Conservation (phyloP, 64 coral and sea anemone genomes). For the Actinia equina region DNA sequence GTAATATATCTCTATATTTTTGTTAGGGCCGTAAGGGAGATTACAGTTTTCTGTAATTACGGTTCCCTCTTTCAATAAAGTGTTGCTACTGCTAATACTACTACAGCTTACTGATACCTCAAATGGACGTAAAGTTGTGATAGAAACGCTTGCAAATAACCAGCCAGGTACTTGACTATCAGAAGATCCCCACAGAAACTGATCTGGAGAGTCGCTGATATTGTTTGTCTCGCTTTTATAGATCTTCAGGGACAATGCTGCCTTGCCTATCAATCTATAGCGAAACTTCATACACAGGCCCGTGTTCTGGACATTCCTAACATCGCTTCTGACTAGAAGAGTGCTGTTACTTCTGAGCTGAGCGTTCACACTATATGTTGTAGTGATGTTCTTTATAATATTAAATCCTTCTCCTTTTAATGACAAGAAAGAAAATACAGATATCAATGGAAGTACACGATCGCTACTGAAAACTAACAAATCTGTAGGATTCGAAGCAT, state of each 20-base stretch:
- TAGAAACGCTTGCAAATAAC: conserved; percentile 6
- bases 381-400: not conserved
- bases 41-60: too few relatives aligned
- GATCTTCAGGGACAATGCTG: not conserved
- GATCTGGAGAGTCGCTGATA: not conserved
- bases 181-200: not conserved
- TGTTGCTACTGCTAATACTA: too few relatives aligned
- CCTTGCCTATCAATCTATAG: not conserved
- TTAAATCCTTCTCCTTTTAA: not conserved
- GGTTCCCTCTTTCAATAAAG: too few relatives aligned
- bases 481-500: too few relatives aligned
- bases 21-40: too few relatives aligned
- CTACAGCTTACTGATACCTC: not conserved
- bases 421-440: not conserved
- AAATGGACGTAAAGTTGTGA: not conserved
- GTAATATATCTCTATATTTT: too few relatives aligned
- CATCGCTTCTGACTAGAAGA: not conserved
- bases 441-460: not conserved
- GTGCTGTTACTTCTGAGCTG: not conserved
- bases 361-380: not conserved
- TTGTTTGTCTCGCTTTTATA: not conserved
- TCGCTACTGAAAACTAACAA: too few relatives aligned
- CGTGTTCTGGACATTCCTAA: not conserved
- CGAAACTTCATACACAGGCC: not conserved
- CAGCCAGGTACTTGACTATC: not conserved